A percentile compares a stretch with the other conserved stretches of the same genome.
These are phyloP conservation scores for Mesoclemmys tuberculata DNA, from an alignment of 2,113 vertebrate genomes.

Conservation along the genomic window DNA sequence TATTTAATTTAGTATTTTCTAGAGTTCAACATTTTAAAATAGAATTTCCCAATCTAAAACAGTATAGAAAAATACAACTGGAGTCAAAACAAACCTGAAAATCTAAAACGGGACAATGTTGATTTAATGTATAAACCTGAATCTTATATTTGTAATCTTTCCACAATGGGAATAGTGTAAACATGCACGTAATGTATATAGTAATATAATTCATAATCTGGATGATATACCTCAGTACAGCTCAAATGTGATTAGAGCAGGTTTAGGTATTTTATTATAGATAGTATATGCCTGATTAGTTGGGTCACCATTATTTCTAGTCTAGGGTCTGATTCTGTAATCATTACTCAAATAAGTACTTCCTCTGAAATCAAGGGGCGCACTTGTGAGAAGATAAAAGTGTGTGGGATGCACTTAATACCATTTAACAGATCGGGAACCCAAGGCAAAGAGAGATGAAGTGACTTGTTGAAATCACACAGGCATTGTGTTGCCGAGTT, in stretches of 20 bases:
- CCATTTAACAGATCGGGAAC: not conserved
- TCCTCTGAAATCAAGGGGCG: not conserved
- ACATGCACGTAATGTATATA: not conserved
- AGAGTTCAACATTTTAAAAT: conserved; percentile 42
- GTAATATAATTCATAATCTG: not conserved
- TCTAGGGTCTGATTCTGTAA: not conserved
- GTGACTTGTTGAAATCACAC: not conserved
- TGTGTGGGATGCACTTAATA: too few species aligned
- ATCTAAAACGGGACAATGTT: conserved; percentile 7
- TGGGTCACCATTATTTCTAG: not conserved
- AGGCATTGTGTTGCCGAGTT: rapidly evolving
- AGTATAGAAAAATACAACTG: not conserved
- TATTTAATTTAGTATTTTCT: conserved; percentile 33
- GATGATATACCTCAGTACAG: not conserved
- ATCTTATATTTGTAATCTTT: conserved; percentile 21
- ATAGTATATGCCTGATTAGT: not conserved
- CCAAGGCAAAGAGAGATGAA: not conserved
- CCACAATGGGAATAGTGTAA: conserved; percentile 20
- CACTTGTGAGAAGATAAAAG: not conserved
- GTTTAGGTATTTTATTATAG: not conserved
- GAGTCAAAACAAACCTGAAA: conserved; percentile 62
- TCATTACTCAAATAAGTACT: not conserved
- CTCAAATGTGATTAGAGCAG: not conserved
- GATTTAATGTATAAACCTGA: conserved; percentile 40
- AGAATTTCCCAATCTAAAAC: conserved; percentile 22